Percentiles rank a stretch among this genome's conserved stretches.
Evolutionary conservation across 2,113 vertebrate genomes (phyloP).

Genomic region (Tringa solitaria): DNA sequence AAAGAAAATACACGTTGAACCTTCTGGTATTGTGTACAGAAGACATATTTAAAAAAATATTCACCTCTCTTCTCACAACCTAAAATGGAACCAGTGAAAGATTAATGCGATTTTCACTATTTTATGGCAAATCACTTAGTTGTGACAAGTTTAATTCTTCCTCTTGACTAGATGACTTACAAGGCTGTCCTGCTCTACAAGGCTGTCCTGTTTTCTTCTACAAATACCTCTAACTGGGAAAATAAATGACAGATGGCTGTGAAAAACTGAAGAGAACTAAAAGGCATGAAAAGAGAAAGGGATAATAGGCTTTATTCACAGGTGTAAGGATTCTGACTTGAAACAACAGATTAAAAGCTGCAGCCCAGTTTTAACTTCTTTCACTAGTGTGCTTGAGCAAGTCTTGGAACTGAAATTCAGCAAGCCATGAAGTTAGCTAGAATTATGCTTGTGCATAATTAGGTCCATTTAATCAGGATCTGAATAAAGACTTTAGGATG

Average conservation of each 20-base stretch:
- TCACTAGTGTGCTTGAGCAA: background rate
- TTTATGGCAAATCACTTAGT: background rate
- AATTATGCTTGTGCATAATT: background rate
- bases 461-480: background rate
- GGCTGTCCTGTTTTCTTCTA: background rate
- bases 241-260: background rate
- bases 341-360: background rate
- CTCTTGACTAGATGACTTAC: slow-evolving; percentile 10
- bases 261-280: background rate
- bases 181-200: background rate
- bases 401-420: background rate
- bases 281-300: background rate
- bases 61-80: background rate
- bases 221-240: background rate
- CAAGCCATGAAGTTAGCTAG: background rate
- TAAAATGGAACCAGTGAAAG: background rate
- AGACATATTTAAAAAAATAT: background rate
- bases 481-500: background rate
- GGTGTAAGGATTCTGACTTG: background rate
- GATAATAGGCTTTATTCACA: background rate
- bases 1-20: background rate
- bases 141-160: slow-evolving; percentile 18
- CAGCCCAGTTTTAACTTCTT: background rate
- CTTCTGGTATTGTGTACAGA: slow-evolving; percentile 26
- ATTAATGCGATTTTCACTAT: background rate